phyloP scores from a whole-genome alignment of 2,797 vertebrate species.

The Erethizon dorsatum region DNA sequence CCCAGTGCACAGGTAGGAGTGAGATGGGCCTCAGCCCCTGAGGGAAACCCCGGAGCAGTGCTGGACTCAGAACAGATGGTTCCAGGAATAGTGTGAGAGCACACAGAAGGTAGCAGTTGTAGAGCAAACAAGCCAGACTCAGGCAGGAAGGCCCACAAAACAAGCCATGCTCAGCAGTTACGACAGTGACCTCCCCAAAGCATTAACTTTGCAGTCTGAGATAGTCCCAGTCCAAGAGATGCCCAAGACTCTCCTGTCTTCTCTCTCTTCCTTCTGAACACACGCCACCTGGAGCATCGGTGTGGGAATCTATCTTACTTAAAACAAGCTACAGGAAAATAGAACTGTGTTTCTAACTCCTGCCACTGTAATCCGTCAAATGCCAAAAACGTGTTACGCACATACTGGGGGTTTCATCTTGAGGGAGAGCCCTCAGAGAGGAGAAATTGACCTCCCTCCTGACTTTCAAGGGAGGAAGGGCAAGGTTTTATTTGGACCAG shows the following conservation, averaged over 20 bases:
- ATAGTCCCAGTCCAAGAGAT: neutral
- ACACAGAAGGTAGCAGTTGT: neutral
- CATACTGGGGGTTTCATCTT: neutral
- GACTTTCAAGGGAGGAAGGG: neutral
- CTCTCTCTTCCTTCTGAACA: neutral
- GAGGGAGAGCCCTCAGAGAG: neutral
- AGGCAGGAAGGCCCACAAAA: too few species aligned
- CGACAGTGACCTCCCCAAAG: accelerated
- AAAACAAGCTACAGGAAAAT: neutral
- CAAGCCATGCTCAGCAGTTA: neutral
- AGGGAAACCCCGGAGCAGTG: too few species aligned
- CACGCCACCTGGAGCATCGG: neutral
- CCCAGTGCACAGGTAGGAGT: neutral
- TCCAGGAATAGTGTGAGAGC: neutral
- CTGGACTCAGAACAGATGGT: neutral
- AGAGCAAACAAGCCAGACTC: neutral
- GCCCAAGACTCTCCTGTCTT: neutral
- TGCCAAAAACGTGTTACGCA: neutral
- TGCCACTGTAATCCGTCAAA: neutral
- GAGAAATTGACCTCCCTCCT: neutral
- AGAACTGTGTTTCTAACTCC: neutral
- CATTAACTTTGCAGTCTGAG: neutral
- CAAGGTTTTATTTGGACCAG: neutral
- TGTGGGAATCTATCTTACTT: neutral
- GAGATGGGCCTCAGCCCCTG: neutral